A percentile compares a stretch with the other conserved stretches of the same genome.
phyloP scores from a whole-genome alignment of 1,140 invertebrate genomes.

The Pentalonia nigronervosa region DNA sequence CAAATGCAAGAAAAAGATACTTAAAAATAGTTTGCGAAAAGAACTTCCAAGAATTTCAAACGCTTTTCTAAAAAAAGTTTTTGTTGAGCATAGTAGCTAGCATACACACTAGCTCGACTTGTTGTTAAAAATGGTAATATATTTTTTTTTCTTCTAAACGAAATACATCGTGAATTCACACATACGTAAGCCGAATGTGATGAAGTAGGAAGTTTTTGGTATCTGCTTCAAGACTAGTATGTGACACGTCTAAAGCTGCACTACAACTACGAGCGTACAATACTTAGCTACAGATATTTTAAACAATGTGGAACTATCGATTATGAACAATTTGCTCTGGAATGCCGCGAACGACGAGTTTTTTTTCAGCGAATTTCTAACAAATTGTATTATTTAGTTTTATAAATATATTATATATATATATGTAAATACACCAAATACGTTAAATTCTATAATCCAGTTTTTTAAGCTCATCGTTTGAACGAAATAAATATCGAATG shows the following conservation, averaged over 20 bases:
- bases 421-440: background rate
- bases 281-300: background rate
- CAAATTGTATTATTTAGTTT: background rate
- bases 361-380: background rate
- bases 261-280: background rate
- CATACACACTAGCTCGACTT: background rate
- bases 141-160: background rate
- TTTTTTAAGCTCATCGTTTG: background rate
- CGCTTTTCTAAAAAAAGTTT: background rate
- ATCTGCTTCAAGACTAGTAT: background rate
- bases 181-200: background rate
- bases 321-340: background rate
- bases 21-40: background rate
- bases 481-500: no score
- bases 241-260: background rate
- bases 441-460: background rate
- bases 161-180: background rate
- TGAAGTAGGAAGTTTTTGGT: background rate
- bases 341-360: background rate
- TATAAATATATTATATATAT: background rate
- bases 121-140: background rate
- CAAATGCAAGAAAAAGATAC: background rate
- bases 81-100: no score
- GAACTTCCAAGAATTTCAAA: background rate
- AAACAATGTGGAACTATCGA: background rate